phyloP scores from a whole-genome alignment of 2,888 invertebrate species.

The Chrysotoxum bicinctum region DNA sequence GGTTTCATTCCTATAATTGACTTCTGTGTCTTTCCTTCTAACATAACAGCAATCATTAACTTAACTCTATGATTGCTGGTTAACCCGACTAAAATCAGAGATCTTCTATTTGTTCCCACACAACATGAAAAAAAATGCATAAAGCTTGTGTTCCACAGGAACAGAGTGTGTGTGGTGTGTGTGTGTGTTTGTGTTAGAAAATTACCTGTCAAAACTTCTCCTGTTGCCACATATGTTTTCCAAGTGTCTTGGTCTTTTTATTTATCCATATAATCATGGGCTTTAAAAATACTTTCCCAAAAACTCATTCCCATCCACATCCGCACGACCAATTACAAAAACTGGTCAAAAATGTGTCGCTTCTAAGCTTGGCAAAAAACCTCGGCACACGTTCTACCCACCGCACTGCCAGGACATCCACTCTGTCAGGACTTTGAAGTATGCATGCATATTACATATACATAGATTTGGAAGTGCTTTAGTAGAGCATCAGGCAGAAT shows the following conservation, averaged over 20 bases:
- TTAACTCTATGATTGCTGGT: constrained; percentile 11
- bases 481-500: constrained; percentile 9
- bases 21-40: constrained; percentile 26
- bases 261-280: constrained; percentile 35
- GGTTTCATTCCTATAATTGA: constrained; percentile 40
- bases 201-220: constrained; percentile 64
- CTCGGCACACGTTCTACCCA: not conserved
- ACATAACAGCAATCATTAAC: constrained; percentile 14
- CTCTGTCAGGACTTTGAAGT: not conserved
- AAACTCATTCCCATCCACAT: not conserved
- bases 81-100: not conserved
- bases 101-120: not conserved
- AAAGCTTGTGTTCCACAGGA: constrained; percentile 13
- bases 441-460: not conserved
- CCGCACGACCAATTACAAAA: constrained; percentile 46
- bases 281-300: constrained; percentile 26
- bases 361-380: not conserved
- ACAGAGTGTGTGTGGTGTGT: not conserved
- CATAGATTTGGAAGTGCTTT: not conserved
- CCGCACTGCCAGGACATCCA: not conserved
- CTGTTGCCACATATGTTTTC: not conserved
- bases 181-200: not conserved
- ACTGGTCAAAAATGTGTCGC: constrained; percentile 48
- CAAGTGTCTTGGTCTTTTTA: constrained; percentile 17
- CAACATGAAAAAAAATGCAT: constrained; percentile 2